These are phyloP conservation scores for Cinclus cinclus DNA, from an alignment of 2,113 vertebrate species.

Conservation along the genomic window DNA sequence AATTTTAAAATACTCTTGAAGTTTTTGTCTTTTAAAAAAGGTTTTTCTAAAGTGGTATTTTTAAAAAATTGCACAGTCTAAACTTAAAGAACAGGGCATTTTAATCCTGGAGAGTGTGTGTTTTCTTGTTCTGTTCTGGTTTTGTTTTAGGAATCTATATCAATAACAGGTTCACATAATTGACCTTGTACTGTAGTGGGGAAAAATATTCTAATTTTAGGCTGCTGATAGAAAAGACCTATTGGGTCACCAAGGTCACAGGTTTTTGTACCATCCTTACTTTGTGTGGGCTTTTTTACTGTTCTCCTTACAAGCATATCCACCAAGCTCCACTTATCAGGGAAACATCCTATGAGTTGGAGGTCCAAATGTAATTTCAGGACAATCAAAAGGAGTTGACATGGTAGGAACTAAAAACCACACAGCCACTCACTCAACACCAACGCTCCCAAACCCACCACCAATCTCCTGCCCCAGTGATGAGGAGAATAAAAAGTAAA, in stretches of 20 bases:
- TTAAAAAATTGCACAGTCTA: background rate
- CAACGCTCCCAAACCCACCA: background rate
- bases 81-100: background rate
- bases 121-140: background rate
- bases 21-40: background rate
- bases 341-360: background rate
- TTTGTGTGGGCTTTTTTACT: background rate
- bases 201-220: background rate
- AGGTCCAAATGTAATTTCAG: background rate
- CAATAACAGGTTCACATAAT: background rate
- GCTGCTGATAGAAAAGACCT: background rate
- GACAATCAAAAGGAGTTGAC: background rate
- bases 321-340: background rate
- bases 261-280: background rate
- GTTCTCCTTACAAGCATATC: background rate
- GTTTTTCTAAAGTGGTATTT: background rate
- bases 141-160: background rate
- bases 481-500: background rate
- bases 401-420: background rate
- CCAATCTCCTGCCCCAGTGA: background rate
- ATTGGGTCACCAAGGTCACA: background rate
- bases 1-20: background rate
- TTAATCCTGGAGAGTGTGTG: background rate
- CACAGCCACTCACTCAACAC: background rate
- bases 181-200: background rate